These are phyloP conservation scores for Chloebia gouldiae DNA, from an alignment of 2,113 vertebrate genomes.

Conservation along the genomic window DNA sequence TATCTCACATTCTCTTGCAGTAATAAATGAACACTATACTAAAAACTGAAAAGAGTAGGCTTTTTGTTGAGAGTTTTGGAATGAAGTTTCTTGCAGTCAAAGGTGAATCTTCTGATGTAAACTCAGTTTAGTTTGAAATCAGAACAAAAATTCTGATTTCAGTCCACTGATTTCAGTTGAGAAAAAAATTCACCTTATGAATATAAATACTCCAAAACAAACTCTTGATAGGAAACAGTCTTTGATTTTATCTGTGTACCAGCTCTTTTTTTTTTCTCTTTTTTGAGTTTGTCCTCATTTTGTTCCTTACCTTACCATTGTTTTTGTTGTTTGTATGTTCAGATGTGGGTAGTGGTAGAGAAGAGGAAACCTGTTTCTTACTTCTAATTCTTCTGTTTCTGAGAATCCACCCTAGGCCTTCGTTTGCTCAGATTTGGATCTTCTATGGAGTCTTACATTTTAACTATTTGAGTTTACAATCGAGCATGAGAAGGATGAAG, in stretches of 20 bases:
- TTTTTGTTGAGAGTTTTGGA: background rate
- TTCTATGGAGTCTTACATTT: background rate
- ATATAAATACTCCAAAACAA: constrained; percentile 58
- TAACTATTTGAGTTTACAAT: background rate
- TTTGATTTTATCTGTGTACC: constrained; percentile 69
- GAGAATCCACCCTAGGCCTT: constrained; percentile 46
- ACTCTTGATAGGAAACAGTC: constrained; percentile 64
- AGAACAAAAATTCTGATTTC: background rate
- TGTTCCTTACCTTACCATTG: constrained; percentile 59
- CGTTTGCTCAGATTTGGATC: constrained; percentile 39
- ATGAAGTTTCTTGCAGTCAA: background rate
- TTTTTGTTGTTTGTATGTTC: constrained; percentile 66
- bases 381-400: constrained; percentile 55
- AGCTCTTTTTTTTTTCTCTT: background rate
- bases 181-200: background rate
- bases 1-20: background rate
- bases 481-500: background rate
- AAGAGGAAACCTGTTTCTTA: constrained; percentile 63
- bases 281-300: constrained; percentile 58
- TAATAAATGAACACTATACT: background rate
- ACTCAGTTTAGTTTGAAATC: background rate
- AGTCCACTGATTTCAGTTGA: background rate
- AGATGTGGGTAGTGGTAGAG: constrained; percentile 74
- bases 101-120: background rate
- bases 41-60: background rate